Evolutionary conservation across 2,888 invertebrate species (phyloP).

Genomic region (Alloscopus bannaensis): DNA sequence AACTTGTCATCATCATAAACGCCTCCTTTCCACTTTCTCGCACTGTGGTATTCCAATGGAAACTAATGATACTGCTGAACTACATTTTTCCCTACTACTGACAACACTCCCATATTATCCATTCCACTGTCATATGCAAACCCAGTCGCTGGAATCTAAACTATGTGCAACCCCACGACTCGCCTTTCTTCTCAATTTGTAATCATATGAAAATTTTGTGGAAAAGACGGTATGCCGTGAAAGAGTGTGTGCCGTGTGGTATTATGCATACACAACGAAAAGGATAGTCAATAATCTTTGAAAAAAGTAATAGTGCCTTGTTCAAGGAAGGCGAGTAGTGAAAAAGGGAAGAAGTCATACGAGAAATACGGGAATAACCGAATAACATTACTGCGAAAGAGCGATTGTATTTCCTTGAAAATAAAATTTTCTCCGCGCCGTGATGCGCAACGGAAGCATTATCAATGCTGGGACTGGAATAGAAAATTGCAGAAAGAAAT

Average conservation of each 20-base stretch:
- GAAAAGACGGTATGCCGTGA: slow-evolving; percentile 31
- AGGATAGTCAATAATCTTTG: slow-evolving; percentile 1
- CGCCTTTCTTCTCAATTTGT: background rate
- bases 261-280: slow-evolving; percentile 37
- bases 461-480: background rate
- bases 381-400: background rate
- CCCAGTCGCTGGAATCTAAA: slow-evolving; percentile 2
- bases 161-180: background rate
- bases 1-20: slow-evolving; percentile 21
- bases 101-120: background rate
- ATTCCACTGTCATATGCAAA: background rate
- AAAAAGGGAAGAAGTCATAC: background rate
- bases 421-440: background rate
- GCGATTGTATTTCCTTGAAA: background rate
- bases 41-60: background rate
- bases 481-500: background rate
- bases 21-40: slow-evolving; percentile 1
- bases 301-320: background rate
- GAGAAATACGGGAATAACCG: background rate
- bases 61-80: slow-evolving; percentile 6
- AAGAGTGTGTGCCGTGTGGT: slow-evolving; percentile 46
- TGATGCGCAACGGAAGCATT: background rate
- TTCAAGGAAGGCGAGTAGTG: background rate
- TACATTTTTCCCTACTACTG: slow-evolving; percentile 3
- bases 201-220: slow-evolving; percentile 44